A percentile compares a stretch with the other conserved stretches of the same genome.
phyloP scores from a whole-genome alignment of 1,140 invertebrate species.

The Lasioglossum albipes region DNA sequence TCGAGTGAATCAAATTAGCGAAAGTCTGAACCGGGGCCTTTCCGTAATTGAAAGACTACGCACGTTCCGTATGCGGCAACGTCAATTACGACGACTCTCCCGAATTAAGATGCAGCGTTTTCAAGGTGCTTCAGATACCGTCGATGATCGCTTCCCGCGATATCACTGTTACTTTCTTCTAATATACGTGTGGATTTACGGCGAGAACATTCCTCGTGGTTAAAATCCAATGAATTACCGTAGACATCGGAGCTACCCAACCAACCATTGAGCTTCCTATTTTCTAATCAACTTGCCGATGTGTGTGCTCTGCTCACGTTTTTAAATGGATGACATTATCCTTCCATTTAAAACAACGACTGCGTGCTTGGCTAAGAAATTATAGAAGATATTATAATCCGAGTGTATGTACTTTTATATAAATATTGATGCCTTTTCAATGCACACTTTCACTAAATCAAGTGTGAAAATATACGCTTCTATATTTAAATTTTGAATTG shows the following conservation, averaged over 20 bases:
- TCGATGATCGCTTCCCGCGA: slow-evolving; percentile 27
- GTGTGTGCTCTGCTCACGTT: no score
- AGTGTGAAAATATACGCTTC: no score
- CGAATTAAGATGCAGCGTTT: slow-evolving; percentile 58
- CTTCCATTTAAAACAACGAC: background rate
- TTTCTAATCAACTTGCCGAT: background rate
- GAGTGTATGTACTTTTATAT: no score
- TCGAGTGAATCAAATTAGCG: background rate
- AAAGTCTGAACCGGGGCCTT: slow-evolving; percentile 2
- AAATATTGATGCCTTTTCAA: no score
- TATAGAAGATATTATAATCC: no score
- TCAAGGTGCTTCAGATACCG: slow-evolving; percentile 35
- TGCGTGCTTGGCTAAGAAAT: no score
- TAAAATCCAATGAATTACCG: slow-evolving; percentile 12
- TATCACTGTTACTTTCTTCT: slow-evolving; percentile 47
- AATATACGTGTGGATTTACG: background rate
- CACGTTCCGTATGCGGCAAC: slow-evolving; percentile 23
- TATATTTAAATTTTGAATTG: no score
- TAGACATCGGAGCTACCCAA: background rate
- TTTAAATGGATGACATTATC: background rate
- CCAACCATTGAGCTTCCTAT: background rate
- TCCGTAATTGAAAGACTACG: slow-evolving; percentile 5
- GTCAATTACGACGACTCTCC: slow-evolving; percentile 51
- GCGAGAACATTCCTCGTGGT: background rate
- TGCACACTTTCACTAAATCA: no score